Conservation (phyloP, 2,888 invertebrate genomes). For the Chydorus sphaericus region DNA sequence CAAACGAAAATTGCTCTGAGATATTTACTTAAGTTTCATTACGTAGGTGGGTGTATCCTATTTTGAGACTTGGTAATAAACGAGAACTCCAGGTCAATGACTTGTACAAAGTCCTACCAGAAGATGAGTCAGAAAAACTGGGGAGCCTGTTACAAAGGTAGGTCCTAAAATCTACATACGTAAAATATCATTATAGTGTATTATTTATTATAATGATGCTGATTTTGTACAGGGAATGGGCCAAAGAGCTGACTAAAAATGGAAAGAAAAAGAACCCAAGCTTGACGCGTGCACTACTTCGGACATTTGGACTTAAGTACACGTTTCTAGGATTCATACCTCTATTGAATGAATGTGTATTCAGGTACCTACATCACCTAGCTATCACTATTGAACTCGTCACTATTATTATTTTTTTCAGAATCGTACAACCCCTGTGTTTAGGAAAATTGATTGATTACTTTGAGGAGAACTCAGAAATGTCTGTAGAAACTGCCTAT, state of each 20-base stretch:
- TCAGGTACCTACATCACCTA: no score
- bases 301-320: background rate
- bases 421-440: slow-evolving; percentile 49
- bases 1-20: no score
- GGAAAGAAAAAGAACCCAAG: background rate
- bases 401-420: slow-evolving; percentile 25
- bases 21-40: slow-evolving; percentile 26
- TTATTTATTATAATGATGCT: no score
- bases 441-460: slow-evolving; percentile 47
- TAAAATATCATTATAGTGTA: no score
- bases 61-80: slow-evolving; percentile 23
- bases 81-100: slow-evolving; percentile 23
- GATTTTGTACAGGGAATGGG: background rate
- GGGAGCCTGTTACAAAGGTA: slow-evolving; percentile 23
- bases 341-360: background rate
- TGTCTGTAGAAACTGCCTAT: slow-evolving; percentile 46
- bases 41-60: slow-evolving; percentile 31
- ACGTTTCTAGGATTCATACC: background rate
- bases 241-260: background rate
- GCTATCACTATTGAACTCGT: no score
- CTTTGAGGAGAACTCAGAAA: slow-evolving; percentile 40
- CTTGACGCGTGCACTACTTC: background rate
- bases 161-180: no score
- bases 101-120: slow-evolving; percentile 21
- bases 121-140: slow-evolving; percentile 22